Evolutionary conservation across 2,113 vertebrate genomes (phyloP), one percentile per base, ranked within the genome.

Genomic region (Willisornis vidua): DNA sequence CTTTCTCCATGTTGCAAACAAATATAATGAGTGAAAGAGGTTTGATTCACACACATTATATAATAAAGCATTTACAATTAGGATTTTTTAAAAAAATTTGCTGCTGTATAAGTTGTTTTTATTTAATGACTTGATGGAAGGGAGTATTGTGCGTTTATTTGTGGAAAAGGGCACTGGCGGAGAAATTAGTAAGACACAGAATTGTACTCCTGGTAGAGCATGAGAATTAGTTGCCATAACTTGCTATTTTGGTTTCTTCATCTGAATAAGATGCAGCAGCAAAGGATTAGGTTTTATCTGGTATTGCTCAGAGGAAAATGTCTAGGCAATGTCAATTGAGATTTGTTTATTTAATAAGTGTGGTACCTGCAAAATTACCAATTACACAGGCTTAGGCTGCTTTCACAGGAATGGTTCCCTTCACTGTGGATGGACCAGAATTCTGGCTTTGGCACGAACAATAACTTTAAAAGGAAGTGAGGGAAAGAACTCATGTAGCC

Each of bases 201-300:
- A 66, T 19, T 45, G 4, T 28, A 41, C 5, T 61, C 5, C 41
- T 62, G 14, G 14, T 73, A 33, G 23, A 75, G 12, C 0, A 0
- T 48, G 71, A 80, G 7, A 22, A 55, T 48, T 67, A 10, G 5
- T 63, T 87, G 29, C 48, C 85, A 49, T 87, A 82, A 54, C 18
- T 66, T 84, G 13, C 8, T 48, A 0, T 58, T 84, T 73, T 62
- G 6, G 62, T 90, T 92, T 52, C 48, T 74, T 84, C 55, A n/a
- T 84, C 68, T 86, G 55, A 70, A 39, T 59, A 71, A 77, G 55
- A 28, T 51, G 35, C 16, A 54, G 33, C 37, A 49, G 61, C 33
- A 73, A 48, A 84, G 25, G 43, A 90, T 51, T 46, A 86, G 35
- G 48, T 78, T 74, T 24, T 61, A 35, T 77, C 48, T 87, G 57